Evolutionary conservation across 2,113 vertebrate species (phyloP).

Genomic region (Trinectes maculatus): DNA sequence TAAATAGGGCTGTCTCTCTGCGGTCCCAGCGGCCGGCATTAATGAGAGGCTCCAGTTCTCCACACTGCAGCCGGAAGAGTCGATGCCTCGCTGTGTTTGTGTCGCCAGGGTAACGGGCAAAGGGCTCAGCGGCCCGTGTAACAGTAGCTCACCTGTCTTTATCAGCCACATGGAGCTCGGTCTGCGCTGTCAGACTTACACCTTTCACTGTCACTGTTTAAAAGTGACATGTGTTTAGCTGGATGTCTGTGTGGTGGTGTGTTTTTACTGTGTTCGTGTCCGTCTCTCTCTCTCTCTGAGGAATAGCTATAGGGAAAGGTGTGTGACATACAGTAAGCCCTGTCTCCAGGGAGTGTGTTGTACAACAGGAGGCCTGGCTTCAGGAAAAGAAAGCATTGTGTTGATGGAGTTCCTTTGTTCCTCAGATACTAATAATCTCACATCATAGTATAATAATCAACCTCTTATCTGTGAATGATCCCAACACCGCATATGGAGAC

Average conservation of each 20-base stretch:
- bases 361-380: slow-evolving; percentile 42
- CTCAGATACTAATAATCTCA: slow-evolving; percentile 30
- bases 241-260: background rate
- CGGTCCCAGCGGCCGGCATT: slow-evolving; percentile 62
- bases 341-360: slow-evolving; percentile 45
- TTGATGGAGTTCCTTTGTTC: slow-evolving; percentile 51
- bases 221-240: background rate
- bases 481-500: background rate
- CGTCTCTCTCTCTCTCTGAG: slow-evolving; percentile 33
- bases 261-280: slow-evolving; percentile 41
- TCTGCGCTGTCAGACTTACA: background rate
- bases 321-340: slow-evolving; percentile 48
- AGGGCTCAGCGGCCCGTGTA: slow-evolving; percentile 47
- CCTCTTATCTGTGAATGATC: slow-evolving; percentile 2
- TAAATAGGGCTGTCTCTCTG: slow-evolving; percentile 41
- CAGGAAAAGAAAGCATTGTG: slow-evolving; percentile 51
- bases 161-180: slow-evolving; percentile 19
- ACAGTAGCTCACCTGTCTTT: slow-evolving; percentile 57
- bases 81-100: slow-evolving; percentile 73
- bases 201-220: background rate
- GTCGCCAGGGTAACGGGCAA: slow-evolving; percentile 74
- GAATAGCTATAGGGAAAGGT: slow-evolving; percentile 42
- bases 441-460: slow-evolving; percentile 6
- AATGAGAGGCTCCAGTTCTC: slow-evolving; percentile 68
- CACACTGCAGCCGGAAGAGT: slow-evolving; percentile 50